phyloP scores from a whole-genome alignment of 2,797 vertebrate genomes.

The Lagorchestes hirsutus region DNA sequence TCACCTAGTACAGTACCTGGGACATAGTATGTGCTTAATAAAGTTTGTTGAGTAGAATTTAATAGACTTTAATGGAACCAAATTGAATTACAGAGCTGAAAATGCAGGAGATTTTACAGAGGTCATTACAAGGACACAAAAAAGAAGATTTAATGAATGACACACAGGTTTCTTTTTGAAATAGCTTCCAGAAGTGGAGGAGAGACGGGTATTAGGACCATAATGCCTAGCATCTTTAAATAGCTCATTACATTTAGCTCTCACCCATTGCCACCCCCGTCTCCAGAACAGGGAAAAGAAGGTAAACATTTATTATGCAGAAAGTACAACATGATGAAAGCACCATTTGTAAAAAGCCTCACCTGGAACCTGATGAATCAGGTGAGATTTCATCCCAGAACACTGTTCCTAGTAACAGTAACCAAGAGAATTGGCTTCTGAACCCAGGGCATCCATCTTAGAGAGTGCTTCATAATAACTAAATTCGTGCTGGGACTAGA shows the following conservation, averaged over 20 bases:
- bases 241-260: neutral
- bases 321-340: conserved; percentile 46
- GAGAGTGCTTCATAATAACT: conserved; percentile 4
- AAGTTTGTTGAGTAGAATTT: conserved; percentile 5
- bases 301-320: conserved; percentile 14
- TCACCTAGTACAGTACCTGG: neutral
- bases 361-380: conserved; percentile 22
- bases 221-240: neutral
- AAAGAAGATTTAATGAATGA: conserved; percentile 64
- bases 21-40: neutral
- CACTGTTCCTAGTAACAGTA: neutral
- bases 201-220: neutral
- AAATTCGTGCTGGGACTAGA: conserved; percentile 17
- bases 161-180: conserved; percentile 9
- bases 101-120: conserved; percentile 56
- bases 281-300: conserved; percentile 47
- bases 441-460: neutral
- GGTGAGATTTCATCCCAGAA: conserved; percentile 12
- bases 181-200: neutral
- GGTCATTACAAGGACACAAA: conserved; percentile 45
- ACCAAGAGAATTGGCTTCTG: conserved; percentile 19
- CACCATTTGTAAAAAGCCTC: conserved; percentile 19
- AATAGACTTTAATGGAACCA: conserved; percentile 41
- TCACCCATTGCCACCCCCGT: neutral
- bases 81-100: conserved; percentile 45